phyloP scores from a whole-genome alignment of 2,888 invertebrate genomes.

The Cephus nigrinus region DNA sequence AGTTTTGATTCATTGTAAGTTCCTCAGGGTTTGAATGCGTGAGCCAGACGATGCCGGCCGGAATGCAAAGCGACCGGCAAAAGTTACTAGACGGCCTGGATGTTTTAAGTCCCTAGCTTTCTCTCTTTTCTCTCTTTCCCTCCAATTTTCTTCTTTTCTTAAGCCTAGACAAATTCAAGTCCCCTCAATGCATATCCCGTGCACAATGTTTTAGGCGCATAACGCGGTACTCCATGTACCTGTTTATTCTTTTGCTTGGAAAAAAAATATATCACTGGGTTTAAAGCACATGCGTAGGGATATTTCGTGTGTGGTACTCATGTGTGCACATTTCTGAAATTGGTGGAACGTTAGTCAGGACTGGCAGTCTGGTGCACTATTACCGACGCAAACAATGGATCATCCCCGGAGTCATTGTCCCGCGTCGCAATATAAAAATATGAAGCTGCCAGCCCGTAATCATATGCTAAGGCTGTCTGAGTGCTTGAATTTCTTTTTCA shows the following conservation, averaged over 20 bases:
- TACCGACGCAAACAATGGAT: conserved; percentile 44
- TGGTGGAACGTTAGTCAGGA: conserved; percentile 34
- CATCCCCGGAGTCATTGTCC: conserved; percentile 40
- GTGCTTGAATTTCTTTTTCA: conserved; percentile 26
- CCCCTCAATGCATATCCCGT: too few relatives aligned
- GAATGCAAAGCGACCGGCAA: conserved; percentile 24
- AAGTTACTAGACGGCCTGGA: conserved; percentile 18
- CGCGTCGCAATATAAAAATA: conserved; percentile 37
- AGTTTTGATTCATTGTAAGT: conserved; percentile 52
- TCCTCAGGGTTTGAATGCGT: conserved; percentile 23
- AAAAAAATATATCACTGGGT: neutral
- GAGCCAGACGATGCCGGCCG: conserved; percentile 15
- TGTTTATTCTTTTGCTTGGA: neutral
- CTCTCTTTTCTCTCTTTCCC: neutral
- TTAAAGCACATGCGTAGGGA: too few relatives aligned
- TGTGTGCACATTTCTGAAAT: neutral
- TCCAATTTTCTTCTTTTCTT: neutral
- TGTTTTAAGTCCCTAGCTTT: neutral
- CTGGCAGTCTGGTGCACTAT: conserved; percentile 38
- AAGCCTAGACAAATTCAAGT: neutral
- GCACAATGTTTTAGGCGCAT: too few relatives aligned
- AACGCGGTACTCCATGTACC: too few relatives aligned
- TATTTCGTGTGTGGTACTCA: too few relatives aligned
- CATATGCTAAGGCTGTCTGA: conserved; percentile 38
- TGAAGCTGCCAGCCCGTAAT: conserved; percentile 39